A percentile compares a stretch with the other conserved stretches of the same genome.
These are phyloP conservation scores for Lissocephala sabroskyi DNA, from an alignment of 2,888 invertebrate genomes.

Conservation along the genomic window DNA sequence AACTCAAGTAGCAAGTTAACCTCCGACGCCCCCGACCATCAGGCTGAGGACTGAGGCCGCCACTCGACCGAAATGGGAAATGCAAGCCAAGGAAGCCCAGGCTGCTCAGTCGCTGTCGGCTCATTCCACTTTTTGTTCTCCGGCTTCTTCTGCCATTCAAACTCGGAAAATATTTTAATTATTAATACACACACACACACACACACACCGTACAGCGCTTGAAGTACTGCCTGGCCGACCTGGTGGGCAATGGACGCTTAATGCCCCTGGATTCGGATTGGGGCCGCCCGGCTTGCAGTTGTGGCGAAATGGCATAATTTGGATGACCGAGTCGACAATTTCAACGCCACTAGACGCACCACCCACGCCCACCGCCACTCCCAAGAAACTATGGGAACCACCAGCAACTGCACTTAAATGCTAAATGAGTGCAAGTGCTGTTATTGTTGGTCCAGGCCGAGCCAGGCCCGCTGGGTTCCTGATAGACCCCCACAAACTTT, in stretches of 20 bases:
- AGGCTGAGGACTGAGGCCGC: slow-evolving; percentile 5
- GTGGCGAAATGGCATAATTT: slow-evolving; percentile 49
- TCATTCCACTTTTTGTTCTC: neutral
- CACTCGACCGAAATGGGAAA: slow-evolving; percentile 39
- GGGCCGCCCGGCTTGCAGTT: slow-evolving; percentile 6
- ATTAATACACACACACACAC: slow-evolving; percentile 51
- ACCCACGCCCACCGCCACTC: neutral
- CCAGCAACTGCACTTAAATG: slow-evolving; percentile 56
- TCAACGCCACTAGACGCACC: slow-evolving; percentile 11
- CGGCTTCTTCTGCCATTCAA: slow-evolving; percentile 21
- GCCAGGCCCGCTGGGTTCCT: neutral
- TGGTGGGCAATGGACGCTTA: slow-evolving; percentile 6
- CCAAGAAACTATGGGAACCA: slow-evolving; percentile 6
- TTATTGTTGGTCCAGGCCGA: slow-evolving; percentile 30
- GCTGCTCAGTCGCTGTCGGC: neutral
- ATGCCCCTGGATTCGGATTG: slow-evolving; percentile 27
- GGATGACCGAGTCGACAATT: slow-evolving; percentile 50
- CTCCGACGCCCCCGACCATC: slow-evolving; percentile 1
- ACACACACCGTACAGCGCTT: slow-evolving; percentile 10
- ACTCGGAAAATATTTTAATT: slow-evolving; percentile 62
- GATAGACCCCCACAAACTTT: slow-evolving; percentile 29
- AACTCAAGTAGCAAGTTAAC: slow-evolving; percentile 23
- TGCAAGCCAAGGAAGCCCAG: slow-evolving; percentile 19
- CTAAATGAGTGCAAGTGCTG: slow-evolving; percentile 62
- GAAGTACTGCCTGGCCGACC: slow-evolving; percentile 15